Evolutionary conservation across 1,140 invertebrate genomes (phyloP), one percentile per base, ranked within the genome.

Genomic region (Acarapis woodi): DNA sequence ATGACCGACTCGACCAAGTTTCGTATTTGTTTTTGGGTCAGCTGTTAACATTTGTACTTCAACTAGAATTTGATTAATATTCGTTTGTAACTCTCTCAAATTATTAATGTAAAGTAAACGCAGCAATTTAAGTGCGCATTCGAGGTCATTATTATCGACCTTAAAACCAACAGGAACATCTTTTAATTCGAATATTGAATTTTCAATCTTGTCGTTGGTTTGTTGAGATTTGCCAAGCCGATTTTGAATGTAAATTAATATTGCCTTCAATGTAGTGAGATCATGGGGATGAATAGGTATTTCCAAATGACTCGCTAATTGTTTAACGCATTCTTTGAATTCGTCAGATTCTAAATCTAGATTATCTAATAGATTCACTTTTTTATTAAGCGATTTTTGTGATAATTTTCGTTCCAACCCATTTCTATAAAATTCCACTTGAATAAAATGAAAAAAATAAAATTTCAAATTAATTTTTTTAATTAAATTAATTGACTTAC

Each of bases 1-100:
- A 16, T 23, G 44, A 14, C 88, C 87, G 48, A 94, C 82, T 68
- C 82, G 76, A 37, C 85, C 85, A 19, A 96, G 60, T 53, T 68
- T 72, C 2, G 80, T 83, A 52, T 96, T 83, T 48, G 87, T 94
- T 61, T 87, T 87, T 9, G 88, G 88, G 67, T 96, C 74, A 6
- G 87, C 85, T 12, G 87, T 94, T 4, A 94, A 62, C 41, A 59
- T 68, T 62, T 96, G 88, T 2, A 88, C 75, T 39, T 65, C 63
- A 2, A 93, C 87, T 50, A 96, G 73, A 3, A 73, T 69, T 57
- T 87, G 75, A 57, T 96, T 96, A 25, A 93, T 88, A 49, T 69
- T 69, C 0, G 83, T 93, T 57, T 96, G 88, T 18, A 94, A 61
- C 43, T 82, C 65, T 44, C 85, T 61, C 5, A 93, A 55, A 53